Evolutionary conservation across 2,888 invertebrate genomes (phyloP), one percentile per base, ranked within the genome.

Genomic region (Scaptomyza reducta): DNA sequence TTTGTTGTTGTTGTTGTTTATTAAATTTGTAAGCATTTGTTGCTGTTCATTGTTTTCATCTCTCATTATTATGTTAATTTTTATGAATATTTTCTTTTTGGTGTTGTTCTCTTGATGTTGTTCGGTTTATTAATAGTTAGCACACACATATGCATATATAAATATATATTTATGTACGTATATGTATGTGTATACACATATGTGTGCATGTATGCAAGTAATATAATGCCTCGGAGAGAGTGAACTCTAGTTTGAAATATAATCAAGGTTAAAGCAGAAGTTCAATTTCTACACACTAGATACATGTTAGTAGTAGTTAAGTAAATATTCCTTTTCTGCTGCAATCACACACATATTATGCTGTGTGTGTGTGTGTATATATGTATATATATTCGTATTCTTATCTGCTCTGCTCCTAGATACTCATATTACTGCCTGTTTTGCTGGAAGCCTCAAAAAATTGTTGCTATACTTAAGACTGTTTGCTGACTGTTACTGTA

Each of bases 401-500:
- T 22, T 11, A 33, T 38, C 27, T 41, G 27, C 27, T 44, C 14
- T 41, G 40, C 42, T 41, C 45, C 27, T 13, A 18, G 33, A 25
- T 51, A 61, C 35, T 57, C 35, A 29, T 42, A 42, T 16, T 25
- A 64, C 51, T 64, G 65, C 42, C 29, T 25, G 33, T 62, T 45
- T 60, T 72, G 50, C 50, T 66, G 79, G 85, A 87, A 80, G 87
- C 80, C 85, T 80, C 85, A 66, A 64, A 77, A 74, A 84, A 75
- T 78, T 67, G 70, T 58, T 77, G 63, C 68, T 69, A 69, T 58
- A 60, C 53, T 72, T 65, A 50, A 70, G 54, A 58, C n/a, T n/a
- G n/a, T 51, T 55, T 76, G 49, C 35, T 47, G 46, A 46, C 31
- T 25, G 33, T 40, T 50, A 46, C 27, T 42, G 38, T 29, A 22